These are phyloP conservation scores for Lepidurus apus DNA, from an alignment of 1,140 invertebrate species.

Conservation along the genomic window DNA sequence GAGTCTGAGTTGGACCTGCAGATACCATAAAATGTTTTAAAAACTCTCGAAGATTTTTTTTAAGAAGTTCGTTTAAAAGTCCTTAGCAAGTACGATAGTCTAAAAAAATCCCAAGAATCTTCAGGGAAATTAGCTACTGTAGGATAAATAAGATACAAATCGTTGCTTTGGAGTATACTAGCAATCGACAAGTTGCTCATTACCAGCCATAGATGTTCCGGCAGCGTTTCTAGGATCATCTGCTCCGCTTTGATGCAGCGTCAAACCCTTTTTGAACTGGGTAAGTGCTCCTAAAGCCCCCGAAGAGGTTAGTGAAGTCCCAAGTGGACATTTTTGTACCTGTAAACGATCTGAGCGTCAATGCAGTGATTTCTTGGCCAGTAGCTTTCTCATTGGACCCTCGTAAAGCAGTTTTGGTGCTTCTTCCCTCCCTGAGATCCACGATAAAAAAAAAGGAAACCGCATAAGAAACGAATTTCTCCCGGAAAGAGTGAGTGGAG, in stretches of 20 bases:
- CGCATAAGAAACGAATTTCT: neutral
- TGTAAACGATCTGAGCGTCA: conserved; percentile 12
- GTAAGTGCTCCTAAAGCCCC: neutral
- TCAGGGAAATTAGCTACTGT: too few relatives aligned
- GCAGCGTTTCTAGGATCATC: neutral
- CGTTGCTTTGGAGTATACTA: neutral
- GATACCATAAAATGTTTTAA: conserved; percentile 17
- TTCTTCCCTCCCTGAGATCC: neutral
- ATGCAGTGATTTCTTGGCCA: neutral
- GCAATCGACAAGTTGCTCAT: neutral
- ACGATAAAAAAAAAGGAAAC: neutral
- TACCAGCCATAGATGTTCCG: neutral
- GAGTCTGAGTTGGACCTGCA: neutral
- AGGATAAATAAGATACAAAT: neutral
- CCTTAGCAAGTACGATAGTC: too few relatives aligned
- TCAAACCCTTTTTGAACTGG: neutral
- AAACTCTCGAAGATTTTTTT: too few relatives aligned
- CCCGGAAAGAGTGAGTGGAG: neutral
- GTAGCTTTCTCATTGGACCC: neutral
- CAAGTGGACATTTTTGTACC: neutral
- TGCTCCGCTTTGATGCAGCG: neutral
- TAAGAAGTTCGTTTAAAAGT: too few relatives aligned
- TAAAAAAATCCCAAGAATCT: too few relatives aligned
- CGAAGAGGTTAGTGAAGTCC: neutral
- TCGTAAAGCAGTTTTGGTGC: neutral